Conservation (phyloP, 1,140 invertebrate species). For the Mamestra configurata region DNA sequence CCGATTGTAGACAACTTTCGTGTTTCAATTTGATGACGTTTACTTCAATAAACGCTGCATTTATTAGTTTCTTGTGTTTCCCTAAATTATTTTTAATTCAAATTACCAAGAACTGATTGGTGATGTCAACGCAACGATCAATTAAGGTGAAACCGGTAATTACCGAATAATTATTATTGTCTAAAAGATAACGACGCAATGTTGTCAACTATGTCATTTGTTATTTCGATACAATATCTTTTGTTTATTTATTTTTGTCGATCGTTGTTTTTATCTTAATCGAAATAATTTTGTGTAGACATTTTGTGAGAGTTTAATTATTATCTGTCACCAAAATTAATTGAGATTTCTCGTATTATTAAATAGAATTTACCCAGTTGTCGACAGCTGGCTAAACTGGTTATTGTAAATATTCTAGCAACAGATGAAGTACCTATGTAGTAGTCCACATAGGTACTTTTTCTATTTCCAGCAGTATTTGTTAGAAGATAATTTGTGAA, state of each 20-base stretch:
- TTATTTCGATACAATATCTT: not conserved
- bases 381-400: too few relatives aligned
- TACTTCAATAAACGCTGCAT: not conserved
- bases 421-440: too few relatives aligned
- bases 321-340: too few relatives aligned
- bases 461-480: too few relatives aligned
- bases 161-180: not conserved
- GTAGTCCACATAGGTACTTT: too few relatives aligned
- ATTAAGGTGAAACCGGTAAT: not conserved
- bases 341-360: too few relatives aligned
- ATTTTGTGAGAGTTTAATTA: too few relatives aligned
- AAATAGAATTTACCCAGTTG: too few relatives aligned
- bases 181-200: not conserved
- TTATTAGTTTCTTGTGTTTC: not conserved
- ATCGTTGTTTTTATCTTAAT: not conserved
- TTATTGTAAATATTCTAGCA: too few relatives aligned
- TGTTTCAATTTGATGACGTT: too few relatives aligned
- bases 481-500: too few relatives aligned
- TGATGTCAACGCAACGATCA: not conserved
- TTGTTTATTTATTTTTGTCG: not conserved
- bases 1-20: not conserved
- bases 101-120: not conserved
- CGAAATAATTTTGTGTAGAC: not conserved
- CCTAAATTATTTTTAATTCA: not conserved
- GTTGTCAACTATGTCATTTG: not conserved